A percentile compares a stretch with the other conserved stretches of the same genome.
Conservation (phyloP, 2,888 invertebrate species). For the Lasioglossum leucozonium region DNA sequence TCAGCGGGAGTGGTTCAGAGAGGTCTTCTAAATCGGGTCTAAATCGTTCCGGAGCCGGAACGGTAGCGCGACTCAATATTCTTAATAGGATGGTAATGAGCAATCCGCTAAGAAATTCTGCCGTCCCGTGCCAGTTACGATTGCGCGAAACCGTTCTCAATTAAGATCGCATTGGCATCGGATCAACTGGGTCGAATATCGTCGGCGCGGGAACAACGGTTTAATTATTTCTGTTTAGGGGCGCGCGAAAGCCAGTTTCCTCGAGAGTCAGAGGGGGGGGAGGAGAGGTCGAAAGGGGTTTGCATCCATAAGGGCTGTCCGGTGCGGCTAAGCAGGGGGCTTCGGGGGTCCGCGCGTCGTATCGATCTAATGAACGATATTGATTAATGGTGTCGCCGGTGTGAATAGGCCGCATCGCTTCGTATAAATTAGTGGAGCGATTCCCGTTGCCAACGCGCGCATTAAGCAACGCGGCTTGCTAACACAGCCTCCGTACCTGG, state of each 20-base stretch:
- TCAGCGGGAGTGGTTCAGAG: too few relatives aligned
- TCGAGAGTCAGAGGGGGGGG: too few relatives aligned
- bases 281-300: not conserved
- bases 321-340: constrained; percentile 20
- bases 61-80: not conserved
- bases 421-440: constrained; percentile 72
- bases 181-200: constrained; percentile 28
- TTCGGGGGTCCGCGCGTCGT: constrained; percentile 30
- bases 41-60: constrained; percentile 1
- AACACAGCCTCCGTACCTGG: constrained; percentile 69
- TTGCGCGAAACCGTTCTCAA: constrained; percentile 14
- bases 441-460: constrained; percentile 67
- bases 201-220: constrained; percentile 25
- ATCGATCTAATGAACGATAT: constrained; percentile 67
- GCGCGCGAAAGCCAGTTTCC: not conserved
- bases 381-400: constrained; percentile 65
- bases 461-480: constrained; percentile 68
- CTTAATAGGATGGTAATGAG: constrained; percentile 13
- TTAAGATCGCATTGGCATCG: not conserved
- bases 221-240: constrained; percentile 52
- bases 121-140: not conserved
- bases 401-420: constrained; percentile 63
- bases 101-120: constrained; percentile 8
- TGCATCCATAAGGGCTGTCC: constrained; percentile 29
- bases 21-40: constrained; percentile 14